These are phyloP conservation scores for Meloidogyne floridensis DNA, from an alignment of 1,140 invertebrate genomes.

Conservation along the genomic window DNA sequence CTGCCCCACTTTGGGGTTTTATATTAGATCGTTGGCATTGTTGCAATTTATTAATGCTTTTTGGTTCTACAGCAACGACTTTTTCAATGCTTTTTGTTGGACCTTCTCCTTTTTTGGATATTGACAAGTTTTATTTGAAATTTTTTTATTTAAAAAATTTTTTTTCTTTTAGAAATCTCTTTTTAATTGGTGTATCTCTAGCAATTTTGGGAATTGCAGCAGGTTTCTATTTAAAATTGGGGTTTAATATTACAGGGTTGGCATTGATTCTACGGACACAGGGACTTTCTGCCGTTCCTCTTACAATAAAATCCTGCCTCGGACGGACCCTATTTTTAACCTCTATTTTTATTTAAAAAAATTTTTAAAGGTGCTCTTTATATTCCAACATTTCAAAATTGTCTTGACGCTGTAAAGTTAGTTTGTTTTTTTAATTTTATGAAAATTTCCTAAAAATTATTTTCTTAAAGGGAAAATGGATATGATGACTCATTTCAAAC, in stretches of 20 bases:
- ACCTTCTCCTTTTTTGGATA: conserved; percentile 55
- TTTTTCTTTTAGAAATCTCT: conserved; percentile 41
- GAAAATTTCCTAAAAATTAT: conserved; percentile 17
- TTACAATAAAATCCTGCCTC: too few relatives aligned
- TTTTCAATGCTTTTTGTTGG: conserved; percentile 64
- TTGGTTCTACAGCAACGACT: conserved; percentile 59
- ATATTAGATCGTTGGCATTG: conserved; percentile 58
- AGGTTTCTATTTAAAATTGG: not conserved
- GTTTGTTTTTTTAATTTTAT: conserved; percentile 12
- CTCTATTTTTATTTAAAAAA: not conserved
- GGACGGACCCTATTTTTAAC: not conserved
- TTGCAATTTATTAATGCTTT: conserved; percentile 54
- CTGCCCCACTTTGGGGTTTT: conserved; percentile 78
- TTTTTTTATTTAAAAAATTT: conserved; percentile 8
- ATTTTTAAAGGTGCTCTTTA: conserved; percentile 56
- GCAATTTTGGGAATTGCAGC: conserved; percentile 61
- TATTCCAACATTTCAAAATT: conserved; percentile 65
- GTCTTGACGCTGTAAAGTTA: conserved; percentile 64
- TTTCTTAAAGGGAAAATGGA: conserved; percentile 45
- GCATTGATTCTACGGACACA: too few relatives aligned
- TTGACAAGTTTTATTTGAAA: conserved; percentile 53
- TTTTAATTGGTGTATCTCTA: conserved; percentile 61
- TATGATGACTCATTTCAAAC: conserved; percentile 65
- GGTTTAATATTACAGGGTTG: too few relatives aligned
- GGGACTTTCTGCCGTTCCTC: too few relatives aligned